Percentiles rank a stretch among this genome's conserved stretches.
These are phyloP conservation scores for Chrysina gloriosa DNA, from an alignment of 2,888 invertebrate species.

Conservation along the genomic window DNA sequence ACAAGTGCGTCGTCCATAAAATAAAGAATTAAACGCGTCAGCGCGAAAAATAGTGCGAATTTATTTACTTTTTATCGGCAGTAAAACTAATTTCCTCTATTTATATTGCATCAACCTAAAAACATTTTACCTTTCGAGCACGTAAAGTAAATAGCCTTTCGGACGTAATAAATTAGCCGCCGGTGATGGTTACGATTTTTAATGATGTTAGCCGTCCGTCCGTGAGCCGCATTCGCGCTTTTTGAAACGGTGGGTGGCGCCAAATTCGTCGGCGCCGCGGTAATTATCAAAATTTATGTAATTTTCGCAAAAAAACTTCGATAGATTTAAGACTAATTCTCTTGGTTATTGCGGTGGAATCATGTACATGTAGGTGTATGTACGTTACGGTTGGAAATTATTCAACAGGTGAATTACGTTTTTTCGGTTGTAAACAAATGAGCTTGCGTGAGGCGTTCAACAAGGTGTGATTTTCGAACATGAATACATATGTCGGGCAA, in stretches of 20 bases:
- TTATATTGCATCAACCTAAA: constrained; percentile 2
- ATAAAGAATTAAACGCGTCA: constrained; percentile 9
- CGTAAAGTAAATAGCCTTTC: not conserved
- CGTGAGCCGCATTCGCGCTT: not conserved
- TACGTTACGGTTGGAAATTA: no score
- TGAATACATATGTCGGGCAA: not conserved
- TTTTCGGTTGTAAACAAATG: no score
- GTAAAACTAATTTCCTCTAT: constrained; percentile 12
- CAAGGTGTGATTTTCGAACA: no score
- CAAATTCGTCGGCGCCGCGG: not conserved
- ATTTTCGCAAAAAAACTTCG: no score
- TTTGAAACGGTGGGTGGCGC: not conserved
- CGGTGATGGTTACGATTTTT: constrained; percentile 1
- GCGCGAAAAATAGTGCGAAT: constrained; percentile 8
- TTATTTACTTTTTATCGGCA: constrained; percentile 18
- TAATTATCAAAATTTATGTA: not conserved
- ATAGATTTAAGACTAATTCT: no score
- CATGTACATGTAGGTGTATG: not conserved
- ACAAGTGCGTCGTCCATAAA: constrained; percentile 8
- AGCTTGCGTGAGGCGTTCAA: no score
- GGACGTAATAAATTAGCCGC: not conserved
- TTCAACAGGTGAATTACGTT: no score
- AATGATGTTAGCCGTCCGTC: not conserved
- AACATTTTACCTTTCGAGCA: constrained; percentile 3
- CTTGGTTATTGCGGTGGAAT: not conserved